Base-by-base conservation (phyloP, 1,140 invertebrate species). In the Phenacoccus solenopsis region DNA sequence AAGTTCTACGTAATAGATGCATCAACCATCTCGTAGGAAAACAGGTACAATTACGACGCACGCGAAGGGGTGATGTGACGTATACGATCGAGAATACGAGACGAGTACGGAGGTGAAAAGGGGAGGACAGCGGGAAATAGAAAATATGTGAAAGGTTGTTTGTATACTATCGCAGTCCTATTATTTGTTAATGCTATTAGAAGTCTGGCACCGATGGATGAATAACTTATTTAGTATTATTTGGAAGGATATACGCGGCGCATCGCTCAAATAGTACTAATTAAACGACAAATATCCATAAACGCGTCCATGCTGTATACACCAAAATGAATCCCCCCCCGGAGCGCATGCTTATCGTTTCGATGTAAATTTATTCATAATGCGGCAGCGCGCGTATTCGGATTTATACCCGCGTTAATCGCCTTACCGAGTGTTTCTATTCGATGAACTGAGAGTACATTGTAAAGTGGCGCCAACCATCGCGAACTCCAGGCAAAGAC, bases 101-200 rank as follows among this genome's bases (percentile, higher is more conserved):
- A 5, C 22, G 25, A 27, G n/a, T 9, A n/a, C 32, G n/a, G n/a
- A 38, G 9, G 9, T 38, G 32, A 22, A 22, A 20, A 5, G 16
- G 12, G 20, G 16, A 25, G 59, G 59, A 2, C 7, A 59, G 56
- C 16, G 7, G 59, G 10, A 24, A 64, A 25, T 64, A 64, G 59
- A 64, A 64, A 64, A 64, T 64, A 64, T 64, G 59, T 64, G 59
- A 64, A 64, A 64, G 59, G 59, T 64, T 64, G 59, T 64, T 64
- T 64, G 59, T 64, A 64, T 38, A 38, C n/a, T 38, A 10, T 27
- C 12, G 5, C 20, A 10, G 9, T 22, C 25, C 7, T 64, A 10
- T 64, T 64, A 64, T 64, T 64, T 64, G 59, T 64, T 64, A 64
- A 64, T 64, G 59, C 59, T 64, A 64, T 64, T 64, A 64, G 59